Base-by-base conservation (phyloP, 2,888 invertebrate genomes). In the Thymelicus acteon region DNA sequence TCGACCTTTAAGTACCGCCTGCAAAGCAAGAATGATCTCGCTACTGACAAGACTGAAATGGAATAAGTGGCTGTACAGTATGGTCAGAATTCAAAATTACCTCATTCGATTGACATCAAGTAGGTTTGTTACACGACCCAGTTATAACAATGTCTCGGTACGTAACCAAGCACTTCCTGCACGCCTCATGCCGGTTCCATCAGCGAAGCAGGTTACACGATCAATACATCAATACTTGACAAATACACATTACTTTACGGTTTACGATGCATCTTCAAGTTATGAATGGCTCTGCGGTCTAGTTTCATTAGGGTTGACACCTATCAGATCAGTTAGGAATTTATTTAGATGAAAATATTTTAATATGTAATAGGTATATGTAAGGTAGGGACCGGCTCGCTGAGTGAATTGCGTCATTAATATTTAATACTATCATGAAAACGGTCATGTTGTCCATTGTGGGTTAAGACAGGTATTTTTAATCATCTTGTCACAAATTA, bases 261-360 rank as follows among this genome's bases (percentile, higher is more conserved):
- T 48, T 63, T 69, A 69, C 63, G 69, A 68, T 62, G 62, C 60
- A 39, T 61, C 37, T 52, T 49, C 52, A 47, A 61, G 54, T 63
- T 69, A 48, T 58, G 62, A 69, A 69, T 69, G 69, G 37, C 39
- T 67, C 10, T 8, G 49, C 60, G 67, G 66, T 48, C 37, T 60
- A n/a, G 15, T 47, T 58, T 37, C 6, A 44, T 10, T 52, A 54
- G 24, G 54, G 54, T 54, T 31, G 66, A 37, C 58, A 48, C 66
- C 49, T 49, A 37, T 31, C 24, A 49, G n/a, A n/a, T n/a, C n/a
- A n/a, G n/a, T 47, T 61, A 31, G 31, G 2, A 31, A 31, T 31
- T 31, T 31, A 31, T 31, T 31, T 31, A 31, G 31, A 31, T 31
- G 31, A 31, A 31, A 31, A 31, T 31, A 31, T 31, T 31, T 31